Conservation (phyloP, 1,140 invertebrate species). For the Planococcus citri region DNA sequence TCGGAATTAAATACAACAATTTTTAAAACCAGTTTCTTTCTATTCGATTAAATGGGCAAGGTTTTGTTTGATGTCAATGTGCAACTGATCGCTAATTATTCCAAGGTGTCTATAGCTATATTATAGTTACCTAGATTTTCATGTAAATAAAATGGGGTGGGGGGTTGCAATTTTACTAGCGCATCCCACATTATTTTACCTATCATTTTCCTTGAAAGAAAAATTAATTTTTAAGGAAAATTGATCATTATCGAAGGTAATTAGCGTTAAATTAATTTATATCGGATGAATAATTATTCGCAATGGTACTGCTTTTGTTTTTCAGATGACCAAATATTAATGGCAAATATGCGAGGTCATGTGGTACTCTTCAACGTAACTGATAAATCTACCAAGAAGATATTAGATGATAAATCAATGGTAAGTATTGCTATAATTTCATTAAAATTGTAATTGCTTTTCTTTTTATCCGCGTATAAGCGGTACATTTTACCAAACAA, state of each 20-base stretch:
- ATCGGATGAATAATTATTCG: not conserved
- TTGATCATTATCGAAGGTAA: not conserved
- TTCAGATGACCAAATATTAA: constrained; percentile 37
- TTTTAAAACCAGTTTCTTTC: not conserved
- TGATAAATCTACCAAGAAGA: not conserved
- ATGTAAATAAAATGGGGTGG: too few relatives aligned
- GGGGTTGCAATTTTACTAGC: too few relatives aligned
- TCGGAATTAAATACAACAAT: not conserved
- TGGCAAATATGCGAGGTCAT: constrained; percentile 23
- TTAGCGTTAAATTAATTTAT: not conserved
- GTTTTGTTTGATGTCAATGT: not conserved
- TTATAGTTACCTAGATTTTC: too few relatives aligned
- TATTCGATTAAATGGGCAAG: not conserved
- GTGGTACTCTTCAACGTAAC: constrained; percentile 25
- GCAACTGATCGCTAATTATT: not conserved
- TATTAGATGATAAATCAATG: not conserved
- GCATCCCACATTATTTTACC: too few relatives aligned
- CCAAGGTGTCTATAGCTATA: too few relatives aligned
- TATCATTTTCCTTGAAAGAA: too few relatives aligned
- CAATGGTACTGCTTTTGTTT: constrained; percentile 30
- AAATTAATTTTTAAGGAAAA: not conserved
- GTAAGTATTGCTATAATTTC: not conserved
- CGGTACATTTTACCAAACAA: not conserved
- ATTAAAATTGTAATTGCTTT: constrained; percentile 11
- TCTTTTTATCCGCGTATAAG: not conserved